Evolutionary conservation across 2,113 vertebrate species (phyloP).

Genomic region (Pantherophis guttatus): DNA sequence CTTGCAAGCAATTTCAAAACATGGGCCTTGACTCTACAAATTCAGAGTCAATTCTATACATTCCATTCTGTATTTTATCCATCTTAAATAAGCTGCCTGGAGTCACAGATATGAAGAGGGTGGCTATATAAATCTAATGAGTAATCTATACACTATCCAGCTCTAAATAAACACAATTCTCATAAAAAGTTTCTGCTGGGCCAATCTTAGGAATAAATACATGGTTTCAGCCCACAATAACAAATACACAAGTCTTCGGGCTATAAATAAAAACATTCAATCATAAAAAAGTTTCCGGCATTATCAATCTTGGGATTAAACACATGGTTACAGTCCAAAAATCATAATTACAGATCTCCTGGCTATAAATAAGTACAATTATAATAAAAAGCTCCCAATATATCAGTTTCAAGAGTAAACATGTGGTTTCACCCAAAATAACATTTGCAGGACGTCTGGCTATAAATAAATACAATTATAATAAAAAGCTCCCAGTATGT

Average conservation of each 20-base stretch:
- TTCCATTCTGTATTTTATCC: background rate
- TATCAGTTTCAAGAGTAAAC: background rate
- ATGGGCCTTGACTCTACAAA: background rate
- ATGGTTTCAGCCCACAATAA: background rate
- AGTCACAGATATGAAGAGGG: background rate
- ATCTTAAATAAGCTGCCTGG: background rate
- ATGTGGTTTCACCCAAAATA: background rate
- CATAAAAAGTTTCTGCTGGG: background rate
- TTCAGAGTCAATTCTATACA: background rate
- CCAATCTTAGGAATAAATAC: background rate
- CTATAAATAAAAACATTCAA: background rate
- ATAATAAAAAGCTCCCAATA: background rate
- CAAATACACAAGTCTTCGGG: background rate
- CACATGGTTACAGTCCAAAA: background rate
- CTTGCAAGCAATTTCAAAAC: background rate
- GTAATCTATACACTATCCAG: background rate
- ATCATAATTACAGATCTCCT: background rate
- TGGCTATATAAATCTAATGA: background rate
- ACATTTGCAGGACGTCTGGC: background rate
- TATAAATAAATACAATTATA: background rate
- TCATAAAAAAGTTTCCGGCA: background rate
- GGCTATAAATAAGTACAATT: background rate
- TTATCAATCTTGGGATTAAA: background rate
- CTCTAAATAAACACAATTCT: background rate
- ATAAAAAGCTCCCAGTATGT: background rate